These are phyloP conservation scores for Ibidorhyncha struthersii DNA, from an alignment of 2,113 vertebrate genomes.

Conservation along the genomic window DNA sequence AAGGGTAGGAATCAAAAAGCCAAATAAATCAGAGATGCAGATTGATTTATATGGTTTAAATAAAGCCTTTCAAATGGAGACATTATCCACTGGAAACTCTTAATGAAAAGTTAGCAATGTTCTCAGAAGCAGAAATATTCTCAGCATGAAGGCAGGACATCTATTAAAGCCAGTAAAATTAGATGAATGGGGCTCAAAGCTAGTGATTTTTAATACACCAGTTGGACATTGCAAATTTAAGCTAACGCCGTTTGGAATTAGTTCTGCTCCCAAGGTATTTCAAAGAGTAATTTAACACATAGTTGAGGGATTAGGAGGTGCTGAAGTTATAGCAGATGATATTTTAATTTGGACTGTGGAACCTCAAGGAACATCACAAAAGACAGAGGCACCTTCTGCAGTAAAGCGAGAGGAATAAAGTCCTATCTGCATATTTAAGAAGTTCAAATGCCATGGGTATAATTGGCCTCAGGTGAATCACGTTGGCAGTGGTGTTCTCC, in stretches of 20 bases:
- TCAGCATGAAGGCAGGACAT: slow-evolving; percentile 15
- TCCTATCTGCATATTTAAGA: background rate
- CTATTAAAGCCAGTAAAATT: slow-evolving; percentile 34
- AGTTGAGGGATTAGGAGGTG: slow-evolving; percentile 1
- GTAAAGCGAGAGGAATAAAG: background rate
- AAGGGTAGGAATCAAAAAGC: background rate
- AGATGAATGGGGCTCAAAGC: slow-evolving; percentile 14
- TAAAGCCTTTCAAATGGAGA: slow-evolving; percentile 12
- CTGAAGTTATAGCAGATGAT: background rate
- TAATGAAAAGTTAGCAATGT: slow-evolving; percentile 19
- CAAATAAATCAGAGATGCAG: slow-evolving; percentile 6
- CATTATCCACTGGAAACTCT: slow-evolving; percentile 21
- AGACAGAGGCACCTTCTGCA: background rate
- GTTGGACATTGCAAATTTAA: background rate
- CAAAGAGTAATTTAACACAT: slow-evolving; percentile 28
- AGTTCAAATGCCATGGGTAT: background rate
- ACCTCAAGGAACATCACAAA: background rate
- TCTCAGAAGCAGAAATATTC: slow-evolving; percentile 34
- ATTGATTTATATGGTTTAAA: slow-evolving; percentile 32
- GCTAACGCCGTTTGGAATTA: slow-evolving; percentile 34
- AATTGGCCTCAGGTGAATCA: background rate
- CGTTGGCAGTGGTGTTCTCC: background rate
- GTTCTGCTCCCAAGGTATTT: slow-evolving; percentile 24
- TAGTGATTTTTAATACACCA: slow-evolving; percentile 20
- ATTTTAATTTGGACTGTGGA: background rate